Conservation (phyloP, 1,140 invertebrate genomes). For the Apis florea region DNA sequence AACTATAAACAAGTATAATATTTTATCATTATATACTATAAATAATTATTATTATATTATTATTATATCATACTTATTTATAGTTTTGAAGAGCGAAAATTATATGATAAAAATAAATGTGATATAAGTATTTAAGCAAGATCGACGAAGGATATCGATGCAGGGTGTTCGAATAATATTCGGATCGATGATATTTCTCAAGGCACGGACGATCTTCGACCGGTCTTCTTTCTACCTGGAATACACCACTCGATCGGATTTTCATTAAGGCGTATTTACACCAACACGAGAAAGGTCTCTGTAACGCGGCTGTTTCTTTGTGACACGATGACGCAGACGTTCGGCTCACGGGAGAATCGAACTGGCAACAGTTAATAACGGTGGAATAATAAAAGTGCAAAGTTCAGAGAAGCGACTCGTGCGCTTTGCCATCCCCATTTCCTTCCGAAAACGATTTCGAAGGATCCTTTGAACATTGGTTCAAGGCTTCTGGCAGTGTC, state of each 20-base stretch:
- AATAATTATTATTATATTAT: too few species aligned
- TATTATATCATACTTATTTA: too few species aligned
- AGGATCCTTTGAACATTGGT: too few species aligned
- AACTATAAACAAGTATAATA: too few species aligned
- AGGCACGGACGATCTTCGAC: background rate
- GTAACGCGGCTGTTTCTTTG: background rate
- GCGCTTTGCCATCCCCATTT: background rate
- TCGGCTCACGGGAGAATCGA: background rate
- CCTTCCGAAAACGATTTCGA: too few species aligned
- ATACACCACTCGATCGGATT: background rate
- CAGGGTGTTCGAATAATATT: too few species aligned
- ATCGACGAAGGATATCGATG: too few species aligned
- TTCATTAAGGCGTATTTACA: constrained; percentile 35
- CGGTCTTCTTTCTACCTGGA: background rate
- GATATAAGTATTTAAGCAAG: too few species aligned
- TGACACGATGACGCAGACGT: constrained; percentile 22
- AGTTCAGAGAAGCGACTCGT: constrained; percentile 41
- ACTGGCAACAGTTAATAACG: constrained; percentile 6
- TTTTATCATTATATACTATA: too few species aligned
- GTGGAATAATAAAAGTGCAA: constrained; percentile 51
- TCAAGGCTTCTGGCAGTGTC: too few species aligned
- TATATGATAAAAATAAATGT: too few species aligned
- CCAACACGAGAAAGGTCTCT: background rate
- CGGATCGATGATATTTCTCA: background rate
- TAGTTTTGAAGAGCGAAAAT: too few species aligned